Base-by-base conservation (phyloP, 2,888 invertebrate genomes). In the Scaptomyza flava region DNA sequence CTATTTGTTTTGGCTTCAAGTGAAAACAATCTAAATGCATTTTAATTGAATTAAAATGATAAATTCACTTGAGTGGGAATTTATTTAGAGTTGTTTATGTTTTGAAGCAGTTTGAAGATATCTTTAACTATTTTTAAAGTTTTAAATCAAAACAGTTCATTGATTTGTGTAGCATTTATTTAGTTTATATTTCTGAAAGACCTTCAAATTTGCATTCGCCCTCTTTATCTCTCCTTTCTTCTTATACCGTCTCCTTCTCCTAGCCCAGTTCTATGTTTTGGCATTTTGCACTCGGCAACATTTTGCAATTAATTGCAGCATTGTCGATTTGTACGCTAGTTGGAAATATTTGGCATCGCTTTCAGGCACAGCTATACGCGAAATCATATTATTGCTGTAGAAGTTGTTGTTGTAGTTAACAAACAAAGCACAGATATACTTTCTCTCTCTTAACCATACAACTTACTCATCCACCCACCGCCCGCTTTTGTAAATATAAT, bases 251-350 rank as follows among this genome's bases (percentile, higher is more conserved):
- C 12, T 12, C 7, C n/a, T 38, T 7, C 7, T 38, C 5, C 14
- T 7, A 38, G 11, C 11, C 17, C 17, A 17, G 17, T 17, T 17
- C 0, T 33, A 11, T 11, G 6, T 14, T 36, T 17, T 50, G 14
- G 11, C 43, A 38, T 56, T 54, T 47, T n/a, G 7, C 3, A 3
- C n/a, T 34, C 63, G 72, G 59, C 38, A 69, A 62, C 46, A 58
- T 59, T 81, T 68, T 79, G 64, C 75, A 87, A 87, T 85, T 81
- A 85, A 85, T 79, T 72, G 77, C 48, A 78, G 60, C 9, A 68
- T 66, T 72, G 79, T 76, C 70, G 68, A 79, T 88, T 82, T 64
- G 58, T 50, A 53, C 80, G 65, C 65, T 79, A 85, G 85, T 85
- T 81, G 82, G 82, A 85, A 82, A 36, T 36, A 74, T 85, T 68